phyloP scores from a whole-genome alignment of 2,113 vertebrate species.

The Gymnobelideus leadbeateri region DNA sequence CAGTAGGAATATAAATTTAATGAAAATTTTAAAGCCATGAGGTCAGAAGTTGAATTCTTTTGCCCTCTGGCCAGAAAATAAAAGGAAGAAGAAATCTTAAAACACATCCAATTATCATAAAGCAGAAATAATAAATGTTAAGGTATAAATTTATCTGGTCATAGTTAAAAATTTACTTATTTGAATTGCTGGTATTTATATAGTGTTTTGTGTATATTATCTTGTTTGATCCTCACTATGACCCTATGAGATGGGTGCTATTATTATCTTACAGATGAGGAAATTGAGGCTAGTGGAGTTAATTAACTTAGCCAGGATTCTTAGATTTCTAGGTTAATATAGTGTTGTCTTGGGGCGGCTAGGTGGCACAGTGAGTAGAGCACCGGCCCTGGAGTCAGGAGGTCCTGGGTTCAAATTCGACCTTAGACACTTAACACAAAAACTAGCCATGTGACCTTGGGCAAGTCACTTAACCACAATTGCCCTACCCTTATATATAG shows the following conservation, averaged over 20 bases:
- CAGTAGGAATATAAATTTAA: constrained; percentile 4
- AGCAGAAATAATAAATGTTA: constrained; percentile 27
- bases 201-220: background rate
- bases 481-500: too few species aligned
- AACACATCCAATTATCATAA: constrained; percentile 20
- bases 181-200: background rate
- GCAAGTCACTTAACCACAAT: too few species aligned
- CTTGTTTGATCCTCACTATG: background rate
- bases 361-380: too few species aligned
- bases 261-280: background rate
- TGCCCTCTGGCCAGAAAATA: constrained; percentile 47
- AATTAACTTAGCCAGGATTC: constrained; percentile 20
- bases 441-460: too few species aligned
- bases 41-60: constrained; percentile 32
- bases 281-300: constrained; percentile 37
- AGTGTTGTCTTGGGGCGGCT: constrained; percentile 11
- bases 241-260: background rate
- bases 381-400: too few species aligned
- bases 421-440: too few species aligned
- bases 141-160: constrained; percentile 44
- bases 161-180: constrained; percentile 26
- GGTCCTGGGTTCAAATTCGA: too few species aligned
- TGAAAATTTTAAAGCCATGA: constrained; percentile 30
- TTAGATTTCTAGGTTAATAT: constrained; percentile 27
- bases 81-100: background rate